phyloP scores from a whole-genome alignment of 2,113 vertebrate genomes.

The Pitta sordida region DNA sequence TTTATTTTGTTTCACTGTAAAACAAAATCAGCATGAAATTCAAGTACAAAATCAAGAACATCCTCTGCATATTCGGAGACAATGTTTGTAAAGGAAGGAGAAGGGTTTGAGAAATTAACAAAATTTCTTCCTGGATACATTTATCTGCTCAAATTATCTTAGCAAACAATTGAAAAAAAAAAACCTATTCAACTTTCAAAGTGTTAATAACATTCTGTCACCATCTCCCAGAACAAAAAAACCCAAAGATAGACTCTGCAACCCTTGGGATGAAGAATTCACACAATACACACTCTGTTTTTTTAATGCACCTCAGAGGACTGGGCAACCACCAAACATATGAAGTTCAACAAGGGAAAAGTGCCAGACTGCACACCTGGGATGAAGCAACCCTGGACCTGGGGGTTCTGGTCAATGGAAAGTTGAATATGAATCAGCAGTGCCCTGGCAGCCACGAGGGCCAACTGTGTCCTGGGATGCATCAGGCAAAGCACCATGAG shows the following conservation, averaged over 20 bases:
- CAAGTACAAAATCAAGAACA: not conserved
- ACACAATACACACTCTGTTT: not conserved
- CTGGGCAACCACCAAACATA: not conserved
- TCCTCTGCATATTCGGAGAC: not conserved
- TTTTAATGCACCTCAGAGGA: not conserved
- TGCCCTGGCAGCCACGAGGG: not conserved
- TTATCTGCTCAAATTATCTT: not conserved
- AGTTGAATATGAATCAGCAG: not conserved
- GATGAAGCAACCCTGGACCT: not conserved
- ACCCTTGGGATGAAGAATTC: not conserved
- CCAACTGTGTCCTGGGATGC: not conserved
- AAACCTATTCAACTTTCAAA: not conserved
- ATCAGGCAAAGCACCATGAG: not conserved
- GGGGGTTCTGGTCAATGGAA: not conserved
- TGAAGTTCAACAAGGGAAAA: not conserved
- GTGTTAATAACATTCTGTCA: not conserved
- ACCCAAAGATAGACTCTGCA: not conserved
- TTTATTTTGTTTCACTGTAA: not conserved
- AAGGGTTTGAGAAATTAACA: not conserved
- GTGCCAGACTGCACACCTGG: not conserved
- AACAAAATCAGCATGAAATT: not conserved
- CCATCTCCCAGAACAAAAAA: not conserved
- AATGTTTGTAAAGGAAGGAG: not conserved
- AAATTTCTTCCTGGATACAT: not conserved
- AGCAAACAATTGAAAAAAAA: not conserved